Percentiles rank a stretch among this genome's conserved stretches.
Evolutionary conservation across 37 sponge, comb jelly and placozoan genomes (phyloP).

Genomic region (Chondrilla cf. caribensis): DNA sequence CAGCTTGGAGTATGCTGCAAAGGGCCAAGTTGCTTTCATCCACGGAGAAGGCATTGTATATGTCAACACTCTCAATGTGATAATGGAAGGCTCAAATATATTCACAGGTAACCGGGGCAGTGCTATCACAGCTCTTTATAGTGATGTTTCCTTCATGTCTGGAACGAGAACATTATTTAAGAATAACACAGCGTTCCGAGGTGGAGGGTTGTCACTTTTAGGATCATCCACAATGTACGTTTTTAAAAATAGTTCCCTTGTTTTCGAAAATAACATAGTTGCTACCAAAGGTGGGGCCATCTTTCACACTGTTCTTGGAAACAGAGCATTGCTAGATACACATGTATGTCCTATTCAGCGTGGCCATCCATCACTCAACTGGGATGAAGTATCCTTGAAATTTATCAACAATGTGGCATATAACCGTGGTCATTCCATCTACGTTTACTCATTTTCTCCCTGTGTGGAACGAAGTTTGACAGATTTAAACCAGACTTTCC

Average conservation of each 20-base stretch:
- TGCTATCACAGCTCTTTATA: not conserved
- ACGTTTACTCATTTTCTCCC: conserved; percentile 42
- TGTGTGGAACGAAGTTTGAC: conserved; percentile 19
- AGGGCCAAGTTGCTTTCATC: not conserved
- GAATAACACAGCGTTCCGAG: conserved; percentile 3
- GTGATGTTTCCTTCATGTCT: not conserved
- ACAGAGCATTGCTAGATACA: conserved; percentile 2
- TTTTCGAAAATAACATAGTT: conserved; percentile 40
- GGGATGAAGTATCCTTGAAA: conserved; percentile 27
- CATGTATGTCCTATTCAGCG: conserved; percentile 47
- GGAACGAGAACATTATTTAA: not conserved
- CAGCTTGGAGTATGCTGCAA: not conserved
- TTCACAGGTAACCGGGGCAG: not conserved
- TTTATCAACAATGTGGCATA: conserved; percentile 41
- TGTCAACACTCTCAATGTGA: not conserved
- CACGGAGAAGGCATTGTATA: conserved; percentile 14
- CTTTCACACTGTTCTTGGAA: conserved; percentile 28
- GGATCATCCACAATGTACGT: conserved; percentile 23
- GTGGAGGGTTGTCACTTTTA: conserved; percentile 24
- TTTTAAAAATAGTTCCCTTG: not conserved
- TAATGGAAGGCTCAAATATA: not conserved
- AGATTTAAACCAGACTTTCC: not conserved
- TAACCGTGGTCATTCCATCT: conserved; percentile 31
- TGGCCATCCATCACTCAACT: conserved; percentile 20
- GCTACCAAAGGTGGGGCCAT: conserved; percentile 46